Percentiles rank a stretch among this genome's conserved stretches.
These are phyloP conservation scores for Xiphophorus birchmanni DNA, from an alignment of 2,797 vertebrate species.

Conservation along the genomic window DNA sequence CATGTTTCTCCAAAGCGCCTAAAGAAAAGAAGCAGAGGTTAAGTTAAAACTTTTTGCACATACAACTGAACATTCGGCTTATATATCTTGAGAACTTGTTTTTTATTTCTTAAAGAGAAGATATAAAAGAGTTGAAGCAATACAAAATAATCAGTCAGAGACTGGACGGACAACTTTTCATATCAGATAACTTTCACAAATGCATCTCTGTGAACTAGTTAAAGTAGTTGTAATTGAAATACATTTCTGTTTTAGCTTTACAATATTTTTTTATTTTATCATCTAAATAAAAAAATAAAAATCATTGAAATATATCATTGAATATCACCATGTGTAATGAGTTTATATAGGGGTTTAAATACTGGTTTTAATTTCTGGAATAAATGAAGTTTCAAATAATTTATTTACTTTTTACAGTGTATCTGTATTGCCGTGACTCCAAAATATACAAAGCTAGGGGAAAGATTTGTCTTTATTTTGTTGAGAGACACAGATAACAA, in stretches of 20 bases:
- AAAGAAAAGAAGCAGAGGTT: constrained; percentile 35
- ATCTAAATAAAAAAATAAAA: not conserved
- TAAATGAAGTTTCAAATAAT: not conserved
- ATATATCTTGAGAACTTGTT: not conserved
- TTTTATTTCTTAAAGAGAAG: not conserved
- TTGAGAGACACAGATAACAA: constrained; percentile 9
- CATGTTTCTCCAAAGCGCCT: constrained; percentile 80
- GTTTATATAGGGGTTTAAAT: not conserved
- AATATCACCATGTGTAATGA: not conserved
- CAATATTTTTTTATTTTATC: too few relatives aligned
- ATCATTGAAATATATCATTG: not conserved
- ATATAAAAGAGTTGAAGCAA: not conserved
- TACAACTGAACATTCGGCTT: not conserved
- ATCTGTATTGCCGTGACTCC: not conserved
- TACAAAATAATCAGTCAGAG: not conserved
- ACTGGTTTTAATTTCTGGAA: not conserved
- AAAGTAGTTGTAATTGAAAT: too few relatives aligned
- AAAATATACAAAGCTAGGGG: constrained; percentile 1
- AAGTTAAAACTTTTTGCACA: constrained; percentile 25
- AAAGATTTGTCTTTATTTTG: not conserved
- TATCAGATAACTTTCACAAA: not conserved
- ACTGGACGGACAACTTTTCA: not conserved
- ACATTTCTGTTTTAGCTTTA: not conserved
- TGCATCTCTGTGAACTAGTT: too few relatives aligned
- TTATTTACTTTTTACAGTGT: not conserved